Evolutionary conservation across 1,140 invertebrate species (phyloP), one percentile per base, ranked within the genome.

Genomic region (Drosophila ficusphila): DNA sequence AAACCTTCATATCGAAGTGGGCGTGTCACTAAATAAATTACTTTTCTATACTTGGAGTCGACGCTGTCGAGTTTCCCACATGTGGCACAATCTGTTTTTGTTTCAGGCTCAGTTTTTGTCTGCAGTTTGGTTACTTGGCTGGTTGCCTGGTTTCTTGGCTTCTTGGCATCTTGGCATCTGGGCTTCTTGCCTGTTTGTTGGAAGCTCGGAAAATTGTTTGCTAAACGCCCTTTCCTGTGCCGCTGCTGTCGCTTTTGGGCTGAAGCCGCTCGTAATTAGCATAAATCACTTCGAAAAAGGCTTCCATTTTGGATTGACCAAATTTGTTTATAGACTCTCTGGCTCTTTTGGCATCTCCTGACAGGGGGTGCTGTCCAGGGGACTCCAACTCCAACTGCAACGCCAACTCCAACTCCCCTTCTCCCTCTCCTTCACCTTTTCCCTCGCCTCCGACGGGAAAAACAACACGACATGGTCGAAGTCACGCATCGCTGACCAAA

Each of bases 271-370:
- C 81, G 79, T 85, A 86, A 86, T 86, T 86, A 86, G 82, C 82
- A 86, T 86, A 88, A 88, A 88, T 88, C 82, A 88, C 82, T 88
- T 88, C 83, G 74, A 78, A 88, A 81, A 88, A 88, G 82, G 83
- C 83, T 88, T 78, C 82, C 82, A 82, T 88, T 86, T 86, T 72
- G 68, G 82, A 76, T 76, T 86, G 81, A 86, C 81, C 81, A 86
- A 86, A 86, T 86, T 86, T 88, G 81, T 86, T 86, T 86, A 86
- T 86, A 86, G 82, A 81, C 81, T 79, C 65, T 72, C 68, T 72
- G 68, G 78, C 79, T 82, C 78, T 82, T 81, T 81, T 81, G 78
- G 81, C 81, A 88, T 88, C 81, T 67, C 58, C 79, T 76, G 79
- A 69, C 76, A 74, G 48, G 54, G 23, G 29, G 25, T 39, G 33